phyloP scores from a whole-genome alignment of 2,113 vertebrate genomes.

The Taxidea taxus region DNA sequence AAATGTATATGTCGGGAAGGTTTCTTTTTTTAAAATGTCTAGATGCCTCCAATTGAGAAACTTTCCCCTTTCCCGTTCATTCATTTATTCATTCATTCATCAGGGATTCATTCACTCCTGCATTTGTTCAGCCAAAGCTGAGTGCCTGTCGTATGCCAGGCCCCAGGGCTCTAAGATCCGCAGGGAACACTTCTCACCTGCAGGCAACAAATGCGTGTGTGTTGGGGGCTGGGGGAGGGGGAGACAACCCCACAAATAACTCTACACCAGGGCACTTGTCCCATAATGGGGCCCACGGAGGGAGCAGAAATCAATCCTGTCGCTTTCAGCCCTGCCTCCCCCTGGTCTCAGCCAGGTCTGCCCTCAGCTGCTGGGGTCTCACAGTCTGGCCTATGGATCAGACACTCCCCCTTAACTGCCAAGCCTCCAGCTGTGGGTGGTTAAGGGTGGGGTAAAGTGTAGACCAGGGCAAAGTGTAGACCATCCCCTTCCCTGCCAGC shows the following conservation, averaged over 20 bases:
- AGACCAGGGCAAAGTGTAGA: not conserved
- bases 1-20: not conserved
- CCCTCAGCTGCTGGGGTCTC: not conserved
- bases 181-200: not conserved
- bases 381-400: not conserved
- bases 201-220: not conserved
- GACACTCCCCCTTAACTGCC: not conserved
- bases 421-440: not conserved
- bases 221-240: not conserved
- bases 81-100: slow-evolving; percentile 55
- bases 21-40: not conserved
- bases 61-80: slow-evolving; percentile 41
- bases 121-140: not conserved
- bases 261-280: not conserved
- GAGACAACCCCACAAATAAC: not conserved
- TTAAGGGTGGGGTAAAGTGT: too few species aligned
- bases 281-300: not conserved
- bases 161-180: not conserved
- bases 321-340: not conserved
- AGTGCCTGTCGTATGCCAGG: not conserved
- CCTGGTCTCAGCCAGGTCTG: not conserved
- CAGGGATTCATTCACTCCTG: slow-evolving; percentile 40
- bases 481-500: not conserved
- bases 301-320: not conserved
- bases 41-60: slow-evolving; percentile 52